These are phyloP conservation scores for Tetragnatha versicolor DNA, from an alignment of 1,140 invertebrate genomes.

Conservation along the genomic window DNA sequence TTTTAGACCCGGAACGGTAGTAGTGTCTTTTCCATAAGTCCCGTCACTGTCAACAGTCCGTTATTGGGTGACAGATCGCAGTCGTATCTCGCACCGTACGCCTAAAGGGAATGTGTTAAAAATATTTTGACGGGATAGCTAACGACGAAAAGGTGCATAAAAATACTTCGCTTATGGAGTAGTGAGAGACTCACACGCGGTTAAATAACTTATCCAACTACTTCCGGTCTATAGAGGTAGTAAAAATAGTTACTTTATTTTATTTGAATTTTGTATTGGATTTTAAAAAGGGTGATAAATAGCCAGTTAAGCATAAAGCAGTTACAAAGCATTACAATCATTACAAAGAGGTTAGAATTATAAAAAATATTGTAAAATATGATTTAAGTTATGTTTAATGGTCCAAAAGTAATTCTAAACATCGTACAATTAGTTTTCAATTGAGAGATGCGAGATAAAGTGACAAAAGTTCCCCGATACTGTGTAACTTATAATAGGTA, in stretches of 20 bases:
- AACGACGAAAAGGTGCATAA: neutral
- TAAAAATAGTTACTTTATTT: too few species aligned
- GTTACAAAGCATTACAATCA: neutral
- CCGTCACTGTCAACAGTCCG: constrained; percentile 24
- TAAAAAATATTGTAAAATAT: neutral
- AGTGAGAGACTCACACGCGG: too few species aligned
- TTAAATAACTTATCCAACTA: too few species aligned
- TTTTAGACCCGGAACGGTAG: constrained; percentile 16
- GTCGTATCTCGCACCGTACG: neutral
- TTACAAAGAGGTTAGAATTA: neutral
- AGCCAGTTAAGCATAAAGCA: too few species aligned
- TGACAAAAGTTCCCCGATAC: too few species aligned
- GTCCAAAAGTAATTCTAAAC: neutral
- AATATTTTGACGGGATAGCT: constrained; percentile 21
- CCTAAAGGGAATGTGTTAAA: neutral
- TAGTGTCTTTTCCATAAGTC: constrained; percentile 17
- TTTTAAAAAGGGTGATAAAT: too few species aligned
- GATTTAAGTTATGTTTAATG: neutral
- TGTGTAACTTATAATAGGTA: too few species aligned
- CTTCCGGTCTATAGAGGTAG: too few species aligned
- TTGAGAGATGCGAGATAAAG: too few species aligned
- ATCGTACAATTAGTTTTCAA: neutral
- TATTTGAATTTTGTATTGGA: too few species aligned
- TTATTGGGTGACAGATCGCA: constrained; percentile 12
- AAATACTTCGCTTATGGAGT: neutral